phyloP scores from a whole-genome alignment of 1,140 invertebrate species.

The Drosophila pseudoananassae region DNA sequence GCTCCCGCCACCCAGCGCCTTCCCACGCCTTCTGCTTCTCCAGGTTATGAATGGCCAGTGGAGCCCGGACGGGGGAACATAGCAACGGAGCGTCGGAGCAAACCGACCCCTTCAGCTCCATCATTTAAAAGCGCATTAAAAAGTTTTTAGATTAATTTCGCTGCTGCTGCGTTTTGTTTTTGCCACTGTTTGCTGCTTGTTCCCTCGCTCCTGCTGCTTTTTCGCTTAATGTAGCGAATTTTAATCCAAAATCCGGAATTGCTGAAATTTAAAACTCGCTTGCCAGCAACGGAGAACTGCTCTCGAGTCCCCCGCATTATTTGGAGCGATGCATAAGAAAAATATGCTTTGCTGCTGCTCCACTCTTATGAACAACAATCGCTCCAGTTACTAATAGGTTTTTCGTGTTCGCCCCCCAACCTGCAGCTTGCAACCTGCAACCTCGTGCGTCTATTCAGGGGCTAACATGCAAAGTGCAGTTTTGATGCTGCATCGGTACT shows the following conservation, averaged over 20 bases:
- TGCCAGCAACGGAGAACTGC: background rate
- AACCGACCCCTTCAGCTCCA: constrained; percentile 57
- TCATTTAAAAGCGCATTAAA: constrained; percentile 84
- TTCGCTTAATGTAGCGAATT: constrained; percentile 59
- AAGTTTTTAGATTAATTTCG: constrained; percentile 84
- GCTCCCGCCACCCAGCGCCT: constrained; percentile 2
- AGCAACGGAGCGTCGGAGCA: constrained; percentile 3
- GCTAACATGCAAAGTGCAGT: constrained; percentile 55
- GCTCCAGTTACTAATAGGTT: constrained; percentile 69
- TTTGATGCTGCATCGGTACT: constrained; percentile 44
- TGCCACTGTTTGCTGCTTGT: constrained; percentile 37
- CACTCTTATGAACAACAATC: constrained; percentile 13
- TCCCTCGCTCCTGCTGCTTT: constrained; percentile 46
- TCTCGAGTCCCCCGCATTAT: constrained; percentile 16
- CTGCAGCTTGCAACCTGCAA: background rate
- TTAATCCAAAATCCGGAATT: constrained; percentile 54
- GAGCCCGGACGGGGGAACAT: constrained; percentile 38
- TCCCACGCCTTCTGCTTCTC: background rate
- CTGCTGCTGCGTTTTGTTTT: constrained; percentile 53
- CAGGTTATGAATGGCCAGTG: constrained; percentile 71
- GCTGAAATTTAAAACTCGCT: constrained; percentile 61
- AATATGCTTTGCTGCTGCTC: constrained; percentile 29
- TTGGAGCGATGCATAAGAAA: background rate
- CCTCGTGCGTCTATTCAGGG: constrained; percentile 35
- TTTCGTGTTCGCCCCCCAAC: constrained; percentile 38